A percentile compares a stretch with the other conserved stretches of the same genome.
Conservation (phyloP, 2,797 vertebrate genomes). For the Eulemur mongoz region DNA sequence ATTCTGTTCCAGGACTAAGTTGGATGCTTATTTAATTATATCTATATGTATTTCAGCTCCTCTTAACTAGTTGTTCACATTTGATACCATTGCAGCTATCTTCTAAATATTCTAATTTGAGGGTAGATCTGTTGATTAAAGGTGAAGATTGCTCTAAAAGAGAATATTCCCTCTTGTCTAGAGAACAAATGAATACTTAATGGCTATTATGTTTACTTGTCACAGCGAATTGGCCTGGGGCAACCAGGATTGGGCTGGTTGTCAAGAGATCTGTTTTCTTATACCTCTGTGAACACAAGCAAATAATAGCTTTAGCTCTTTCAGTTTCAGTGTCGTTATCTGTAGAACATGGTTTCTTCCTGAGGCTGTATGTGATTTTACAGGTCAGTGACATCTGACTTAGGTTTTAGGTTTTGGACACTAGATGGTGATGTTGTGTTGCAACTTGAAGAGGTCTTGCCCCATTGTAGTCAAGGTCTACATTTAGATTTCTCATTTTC, state of each 20-base stretch:
- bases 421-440: conserved; percentile 73
- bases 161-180: background rate
- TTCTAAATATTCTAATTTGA: background rate
- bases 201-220: background rate
- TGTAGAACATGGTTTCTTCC: background rate
- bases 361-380: background rate
- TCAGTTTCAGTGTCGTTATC: conserved; percentile 28
- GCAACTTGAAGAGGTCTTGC: background rate
- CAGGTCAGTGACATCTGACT: conserved; percentile 39
- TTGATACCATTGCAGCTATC: background rate
- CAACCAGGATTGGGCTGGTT: background rate
- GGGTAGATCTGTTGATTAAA: background rate
- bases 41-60: conserved; percentile 19
- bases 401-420: conserved; percentile 68
- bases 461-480: background rate
- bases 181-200: background rate
- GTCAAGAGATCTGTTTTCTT: background rate
- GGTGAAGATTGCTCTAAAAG: background rate
- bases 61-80: conserved; percentile 5
- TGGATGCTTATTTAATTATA: conserved; percentile 29
- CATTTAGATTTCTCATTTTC: background rate
- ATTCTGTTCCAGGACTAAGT: background rate
- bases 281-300: background rate
- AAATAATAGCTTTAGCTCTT: background rate
- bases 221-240: background rate